Evolutionary conservation across 1,140 invertebrate genomes (phyloP).

Genomic region (Musca domestica): DNA sequence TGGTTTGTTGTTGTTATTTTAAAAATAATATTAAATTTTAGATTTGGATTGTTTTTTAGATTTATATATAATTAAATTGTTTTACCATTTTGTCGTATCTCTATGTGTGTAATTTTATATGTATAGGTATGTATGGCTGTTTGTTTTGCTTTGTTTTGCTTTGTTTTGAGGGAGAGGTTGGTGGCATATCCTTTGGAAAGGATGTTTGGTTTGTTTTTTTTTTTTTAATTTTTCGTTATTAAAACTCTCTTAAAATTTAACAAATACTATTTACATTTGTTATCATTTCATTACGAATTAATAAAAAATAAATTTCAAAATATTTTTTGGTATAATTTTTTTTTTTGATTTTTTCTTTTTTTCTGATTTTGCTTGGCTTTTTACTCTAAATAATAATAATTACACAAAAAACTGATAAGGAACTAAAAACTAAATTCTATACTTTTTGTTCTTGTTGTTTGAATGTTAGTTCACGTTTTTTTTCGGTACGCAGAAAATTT

Average conservation of each 20-base stretch:
- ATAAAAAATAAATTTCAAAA: background rate
- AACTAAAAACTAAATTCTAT: background rate
- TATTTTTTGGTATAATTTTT: background rate
- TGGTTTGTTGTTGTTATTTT: background rate
- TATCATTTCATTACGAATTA: background rate
- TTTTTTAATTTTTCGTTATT: background rate
- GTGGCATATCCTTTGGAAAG: too few species aligned
- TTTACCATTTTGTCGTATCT: too few species aligned
- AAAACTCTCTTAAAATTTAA: constrained; percentile 19
- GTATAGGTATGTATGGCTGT: too few species aligned
- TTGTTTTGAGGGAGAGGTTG: too few species aligned
- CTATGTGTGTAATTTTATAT: too few species aligned
- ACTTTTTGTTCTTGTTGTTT: background rate
- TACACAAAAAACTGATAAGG: background rate
- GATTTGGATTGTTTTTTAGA: background rate
- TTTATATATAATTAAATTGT: background rate
- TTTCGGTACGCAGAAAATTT: background rate
- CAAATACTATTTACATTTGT: constrained; percentile 15
- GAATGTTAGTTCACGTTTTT: background rate
- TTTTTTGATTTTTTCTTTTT: background rate
- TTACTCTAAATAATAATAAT: background rate
- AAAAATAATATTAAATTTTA: constrained; percentile 8
- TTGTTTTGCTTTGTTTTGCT: too few species aligned
- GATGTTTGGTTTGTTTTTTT: too few species aligned
- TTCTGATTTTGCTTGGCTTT: constrained; percentile 2